Base-by-base conservation (phyloP, 35 echinoderm and acorn worm genomes). In the Apostichopus californicus region DNA sequence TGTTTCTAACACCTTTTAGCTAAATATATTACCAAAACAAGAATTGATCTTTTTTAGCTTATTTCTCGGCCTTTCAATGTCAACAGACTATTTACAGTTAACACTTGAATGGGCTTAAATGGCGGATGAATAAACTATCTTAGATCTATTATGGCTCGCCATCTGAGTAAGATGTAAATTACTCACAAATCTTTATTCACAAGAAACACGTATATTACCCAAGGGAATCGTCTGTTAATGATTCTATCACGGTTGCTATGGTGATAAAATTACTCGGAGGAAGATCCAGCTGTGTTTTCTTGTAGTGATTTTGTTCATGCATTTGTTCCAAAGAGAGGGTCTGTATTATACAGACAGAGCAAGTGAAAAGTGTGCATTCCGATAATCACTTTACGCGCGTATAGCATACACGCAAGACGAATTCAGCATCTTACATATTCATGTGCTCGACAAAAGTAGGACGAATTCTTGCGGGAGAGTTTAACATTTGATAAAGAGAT, bases 181-280 rank as follows among this genome's bases (percentile, higher is more conserved):
- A 75, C 71, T 75, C 14, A 75, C 71, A n/a, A 20, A 20, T 75
- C 20, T 75, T 75, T 75, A 15, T 73, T 18, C 18, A 10, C 9
- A 6, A 73, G 15, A 73, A 73, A 73, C 70, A 73, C 70, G 15
- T 73, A 73, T 73, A 73, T 73, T 73, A 73, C 70, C 70, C 70
- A 73, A 73, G 70, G 70, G 70, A 73, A 73, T 73, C 13, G 70
- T 73, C 70, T 15, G 70, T 73, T 73, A 73, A 73, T 73, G 70
- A 73, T 73, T 73, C 70, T 73, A 73, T 73, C 70, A 0, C 70
- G 11, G 70, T 73, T 73, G 70, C 70, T 73, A 73, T 73, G 70
- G 70, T 17, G 70, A 73, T 73, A 73, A 73, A 73, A 73, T 73
- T 73, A 73, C 18, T 12, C 6, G 70, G 70, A 73, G 70, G 70